These are phyloP conservation scores for Hydrolagus affinis DNA, from an alignment of 2,113 vertebrate species.

Conservation along the genomic window DNA sequence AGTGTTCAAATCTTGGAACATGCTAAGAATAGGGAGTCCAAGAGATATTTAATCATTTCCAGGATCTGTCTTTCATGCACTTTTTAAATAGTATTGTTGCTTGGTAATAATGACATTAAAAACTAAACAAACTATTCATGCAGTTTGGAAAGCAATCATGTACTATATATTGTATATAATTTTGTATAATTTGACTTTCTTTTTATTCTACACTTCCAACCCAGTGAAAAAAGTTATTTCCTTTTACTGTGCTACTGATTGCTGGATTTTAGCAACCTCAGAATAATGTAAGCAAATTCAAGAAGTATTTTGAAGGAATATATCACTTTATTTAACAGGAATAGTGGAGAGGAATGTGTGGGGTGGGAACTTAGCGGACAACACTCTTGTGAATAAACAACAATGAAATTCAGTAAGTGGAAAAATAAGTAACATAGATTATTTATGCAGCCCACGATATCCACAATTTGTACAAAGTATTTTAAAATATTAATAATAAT, in stretches of 20 bases:
- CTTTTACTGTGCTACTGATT: background rate
- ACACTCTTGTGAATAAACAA: background rate
- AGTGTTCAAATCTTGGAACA: background rate
- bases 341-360: no score
- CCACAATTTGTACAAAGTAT: no score
- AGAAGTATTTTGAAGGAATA: no score
- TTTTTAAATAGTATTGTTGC: no score
- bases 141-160: background rate
- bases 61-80: no score
- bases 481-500: no score
- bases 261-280: background rate
- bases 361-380: background rate
- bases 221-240: background rate
- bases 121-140: background rate
- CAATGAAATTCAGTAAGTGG: background rate
- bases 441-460: no score
- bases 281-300: no score
- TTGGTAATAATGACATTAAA: no score
- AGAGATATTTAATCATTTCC: no score
- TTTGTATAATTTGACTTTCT: background rate
- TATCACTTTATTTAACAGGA: no score
- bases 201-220: background rate
- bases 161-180: background rate
- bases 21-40: no score
- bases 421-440: background rate